Conservation (phyloP, 2,888 invertebrate species). For the Calliphora vomitoria region DNA sequence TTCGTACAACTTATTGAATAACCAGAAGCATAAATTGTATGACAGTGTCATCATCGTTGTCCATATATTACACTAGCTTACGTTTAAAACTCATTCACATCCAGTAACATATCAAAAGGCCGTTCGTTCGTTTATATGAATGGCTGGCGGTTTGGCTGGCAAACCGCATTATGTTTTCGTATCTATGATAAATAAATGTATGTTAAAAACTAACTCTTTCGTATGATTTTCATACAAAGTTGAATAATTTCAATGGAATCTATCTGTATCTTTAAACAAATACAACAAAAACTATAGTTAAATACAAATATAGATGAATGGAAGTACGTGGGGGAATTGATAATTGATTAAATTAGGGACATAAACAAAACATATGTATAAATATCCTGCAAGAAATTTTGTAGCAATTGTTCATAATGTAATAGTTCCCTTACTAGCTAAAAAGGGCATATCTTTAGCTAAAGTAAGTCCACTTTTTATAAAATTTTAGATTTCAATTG, state of each 20-base stretch:
- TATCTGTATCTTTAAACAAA: slow-evolving; percentile 4
- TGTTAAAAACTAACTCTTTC: slow-evolving; percentile 23
- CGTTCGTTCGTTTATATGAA: background rate
- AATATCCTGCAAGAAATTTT: too few relatives aligned
- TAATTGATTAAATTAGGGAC: background rate
- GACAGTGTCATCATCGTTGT: slow-evolving; percentile 23
- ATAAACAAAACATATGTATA: too few relatives aligned
- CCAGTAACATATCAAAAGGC: background rate
- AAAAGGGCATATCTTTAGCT: too few relatives aligned
- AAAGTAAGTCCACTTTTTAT: too few relatives aligned
- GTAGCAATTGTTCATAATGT: too few relatives aligned
- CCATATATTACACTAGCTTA: background rate
- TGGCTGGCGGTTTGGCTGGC: slow-evolving; percentile 7
- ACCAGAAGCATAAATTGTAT: slow-evolving; percentile 26
- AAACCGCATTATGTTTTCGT: slow-evolving; percentile 22
- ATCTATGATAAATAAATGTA: slow-evolving; percentile 42
- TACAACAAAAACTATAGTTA: background rate
- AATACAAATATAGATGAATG: background rate
- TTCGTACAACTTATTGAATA: slow-evolving; percentile 3
- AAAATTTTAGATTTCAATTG: too few relatives aligned
- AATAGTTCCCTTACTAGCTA: too few relatives aligned
- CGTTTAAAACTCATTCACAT: background rate
- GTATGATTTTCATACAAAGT: slow-evolving; percentile 32
- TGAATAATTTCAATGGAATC: slow-evolving; percentile 36
- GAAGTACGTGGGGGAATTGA: slow-evolving; percentile 1